A percentile compares a stretch with the other conserved stretches of the same genome.
These are phyloP conservation scores for Eristalis tenax DNA, from an alignment of 2,888 invertebrate genomes.

Conservation along the genomic window DNA sequence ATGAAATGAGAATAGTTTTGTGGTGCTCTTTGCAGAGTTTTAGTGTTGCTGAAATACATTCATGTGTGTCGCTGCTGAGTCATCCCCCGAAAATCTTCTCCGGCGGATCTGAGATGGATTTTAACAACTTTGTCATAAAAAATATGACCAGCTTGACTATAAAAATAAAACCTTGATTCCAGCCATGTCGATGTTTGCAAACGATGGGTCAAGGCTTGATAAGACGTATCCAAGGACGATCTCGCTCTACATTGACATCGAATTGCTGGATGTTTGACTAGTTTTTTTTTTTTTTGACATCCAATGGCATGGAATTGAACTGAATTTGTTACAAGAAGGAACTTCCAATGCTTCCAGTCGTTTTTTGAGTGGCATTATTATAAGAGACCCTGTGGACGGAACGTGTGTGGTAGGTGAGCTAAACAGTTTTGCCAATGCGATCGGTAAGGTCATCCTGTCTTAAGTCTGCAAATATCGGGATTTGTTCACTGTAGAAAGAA, in stretches of 20 bases:
- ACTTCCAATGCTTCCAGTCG: too few species aligned
- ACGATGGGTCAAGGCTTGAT: neutral
- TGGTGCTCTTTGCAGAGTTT: neutral
- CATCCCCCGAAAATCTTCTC: neutral
- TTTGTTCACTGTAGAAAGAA: too few species aligned
- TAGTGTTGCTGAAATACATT: neutral
- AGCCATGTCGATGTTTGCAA: neutral
- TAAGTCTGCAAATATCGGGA: too few species aligned
- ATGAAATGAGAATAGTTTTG: neutral
- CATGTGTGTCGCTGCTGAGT: neutral
- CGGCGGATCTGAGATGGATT: neutral
- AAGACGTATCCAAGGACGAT: neutral
- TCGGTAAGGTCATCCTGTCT: too few species aligned
- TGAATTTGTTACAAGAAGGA: too few species aligned
- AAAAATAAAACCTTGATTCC: neutral
- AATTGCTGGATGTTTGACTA: neutral
- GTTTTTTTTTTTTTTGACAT: too few species aligned
- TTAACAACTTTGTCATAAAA: neutral
- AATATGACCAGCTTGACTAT: neutral
- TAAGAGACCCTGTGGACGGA: too few species aligned
- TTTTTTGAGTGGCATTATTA: too few species aligned
- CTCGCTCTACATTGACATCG: neutral
- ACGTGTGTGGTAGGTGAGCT: too few species aligned
- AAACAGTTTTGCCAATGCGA: too few species aligned
- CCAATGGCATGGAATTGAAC: too few species aligned